Percentiles rank a stretch among this genome's conserved stretches.
Evolutionary conservation across 2,888 invertebrate genomes (phyloP).

Genomic region (Agrotis exclamationis): DNA sequence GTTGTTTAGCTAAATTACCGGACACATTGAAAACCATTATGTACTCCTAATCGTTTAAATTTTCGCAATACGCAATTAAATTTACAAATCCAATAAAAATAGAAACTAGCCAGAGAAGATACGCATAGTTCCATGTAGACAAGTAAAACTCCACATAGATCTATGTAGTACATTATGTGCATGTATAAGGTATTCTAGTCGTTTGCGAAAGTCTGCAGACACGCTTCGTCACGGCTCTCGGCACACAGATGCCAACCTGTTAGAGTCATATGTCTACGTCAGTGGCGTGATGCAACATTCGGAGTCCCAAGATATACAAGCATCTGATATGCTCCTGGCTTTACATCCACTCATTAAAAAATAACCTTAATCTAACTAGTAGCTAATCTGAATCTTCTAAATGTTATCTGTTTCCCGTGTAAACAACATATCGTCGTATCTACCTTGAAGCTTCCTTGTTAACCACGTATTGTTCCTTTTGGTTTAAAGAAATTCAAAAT

Average conservation of each 20-base stretch:
- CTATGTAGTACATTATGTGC: conserved; percentile 55
- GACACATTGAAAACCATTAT: conserved; percentile 10
- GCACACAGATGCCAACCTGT: conserved; percentile 81
- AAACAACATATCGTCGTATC: neutral
- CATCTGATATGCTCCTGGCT: conserved; percentile 28
- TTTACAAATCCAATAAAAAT: conserved; percentile 46
- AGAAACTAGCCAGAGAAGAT: conserved; percentile 62
- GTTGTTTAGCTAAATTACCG: neutral
- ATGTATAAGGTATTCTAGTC: conserved; percentile 71
- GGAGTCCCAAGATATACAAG: conserved; percentile 50
- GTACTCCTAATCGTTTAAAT: neutral
- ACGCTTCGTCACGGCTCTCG: conserved; percentile 82
- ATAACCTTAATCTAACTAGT: conserved; percentile 3
- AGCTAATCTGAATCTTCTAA: conserved; percentile 1
- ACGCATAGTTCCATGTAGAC: conserved; percentile 27
- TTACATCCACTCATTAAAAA: conserved; percentile 11
- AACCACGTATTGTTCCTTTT: neutral
- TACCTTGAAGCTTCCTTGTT: neutral
- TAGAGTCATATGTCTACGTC: conserved; percentile 82
- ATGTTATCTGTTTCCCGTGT: neutral
- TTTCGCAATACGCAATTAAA: neutral
- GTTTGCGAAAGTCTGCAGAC: conserved; percentile 84
- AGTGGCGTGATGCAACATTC: conserved; percentile 78
- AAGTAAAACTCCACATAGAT: conserved; percentile 53
- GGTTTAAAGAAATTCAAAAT: neutral